Percentiles rank a stretch among this genome's conserved stretches.
Evolutionary conservation across 1,140 invertebrate genomes (phyloP).

Genomic region (Sogatella furcifera): DNA sequence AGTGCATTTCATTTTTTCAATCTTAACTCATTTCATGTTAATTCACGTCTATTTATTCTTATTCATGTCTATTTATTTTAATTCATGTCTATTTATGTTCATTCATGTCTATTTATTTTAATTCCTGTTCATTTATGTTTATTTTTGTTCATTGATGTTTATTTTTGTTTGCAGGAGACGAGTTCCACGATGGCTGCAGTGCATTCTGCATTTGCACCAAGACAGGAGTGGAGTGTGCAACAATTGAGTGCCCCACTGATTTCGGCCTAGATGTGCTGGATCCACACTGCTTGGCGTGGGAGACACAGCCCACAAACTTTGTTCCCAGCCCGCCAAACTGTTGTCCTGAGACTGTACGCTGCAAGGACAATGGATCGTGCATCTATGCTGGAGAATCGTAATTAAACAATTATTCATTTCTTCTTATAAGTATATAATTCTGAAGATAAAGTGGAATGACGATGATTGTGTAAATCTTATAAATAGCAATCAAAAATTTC

Average conservation of each 20-base stretch:
- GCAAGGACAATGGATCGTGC: constrained; percentile 67
- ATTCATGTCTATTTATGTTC: too few species aligned
- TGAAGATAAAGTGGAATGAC: too few species aligned
- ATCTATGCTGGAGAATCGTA: constrained; percentile 51
- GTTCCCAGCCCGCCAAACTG: constrained; percentile 63
- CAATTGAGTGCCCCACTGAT: constrained; percentile 68
- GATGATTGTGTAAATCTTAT: too few species aligned
- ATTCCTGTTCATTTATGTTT: too few species aligned
- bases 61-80: too few species aligned
- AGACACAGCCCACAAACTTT: constrained; percentile 58
- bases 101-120: too few species aligned
- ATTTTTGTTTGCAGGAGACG: constrained; percentile 38
- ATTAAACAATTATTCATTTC: constrained; percentile 11
- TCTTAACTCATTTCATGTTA: too few species aligned
- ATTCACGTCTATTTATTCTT: too few species aligned
- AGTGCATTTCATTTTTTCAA: too few species aligned
- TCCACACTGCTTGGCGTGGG: constrained; percentile 74
- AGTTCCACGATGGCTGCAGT: constrained; percentile 60
- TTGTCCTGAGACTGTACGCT: constrained; percentile 65
- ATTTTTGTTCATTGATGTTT: too few species aligned
- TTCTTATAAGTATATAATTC: constrained; percentile 1
- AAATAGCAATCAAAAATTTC: too few species aligned
- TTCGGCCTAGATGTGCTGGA: constrained; percentile 74
- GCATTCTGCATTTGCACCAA: constrained; percentile 58
- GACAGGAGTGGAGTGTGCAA: constrained; percentile 56